phyloP scores from a whole-genome alignment of 2,113 vertebrate species.

The Pterocles burchelli region DNA sequence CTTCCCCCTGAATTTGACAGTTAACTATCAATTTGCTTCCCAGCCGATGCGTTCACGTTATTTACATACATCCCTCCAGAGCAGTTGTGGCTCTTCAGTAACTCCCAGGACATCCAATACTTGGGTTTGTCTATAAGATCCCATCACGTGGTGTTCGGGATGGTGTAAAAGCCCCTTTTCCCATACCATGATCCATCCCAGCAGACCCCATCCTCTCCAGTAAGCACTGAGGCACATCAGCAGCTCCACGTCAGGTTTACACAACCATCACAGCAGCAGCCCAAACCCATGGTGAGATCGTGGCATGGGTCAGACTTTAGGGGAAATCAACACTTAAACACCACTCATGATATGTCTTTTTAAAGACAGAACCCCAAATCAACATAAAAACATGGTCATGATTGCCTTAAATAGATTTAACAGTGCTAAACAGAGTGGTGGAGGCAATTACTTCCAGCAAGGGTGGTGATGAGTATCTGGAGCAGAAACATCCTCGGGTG shows the following conservation, averaged over 20 bases:
- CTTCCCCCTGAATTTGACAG: neutral
- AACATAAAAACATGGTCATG: neutral
- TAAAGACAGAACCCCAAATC: neutral
- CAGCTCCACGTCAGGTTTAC: neutral
- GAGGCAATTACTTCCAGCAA: neutral
- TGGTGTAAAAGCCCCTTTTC: neutral
- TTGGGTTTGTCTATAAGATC: neutral
- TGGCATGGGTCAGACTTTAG: neutral
- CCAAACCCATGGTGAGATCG: neutral
- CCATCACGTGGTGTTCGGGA: neutral
- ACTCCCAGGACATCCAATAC: neutral
- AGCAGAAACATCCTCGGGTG: neutral
- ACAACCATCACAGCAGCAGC: neutral
- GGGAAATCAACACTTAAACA: neutral
- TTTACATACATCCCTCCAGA: neutral
- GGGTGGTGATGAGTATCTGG: neutral
- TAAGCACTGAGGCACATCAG: neutral
- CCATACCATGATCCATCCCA: accelerated
- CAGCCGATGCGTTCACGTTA: accelerated
- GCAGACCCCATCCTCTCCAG: neutral
- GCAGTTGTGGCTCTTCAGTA: neutral
- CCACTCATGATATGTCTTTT: neutral
- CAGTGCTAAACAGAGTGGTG: neutral
- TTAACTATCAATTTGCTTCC: neutral
- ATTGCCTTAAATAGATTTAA: neutral